Conservation (phyloP, 1,140 invertebrate species). For the Drosophila teissieri region DNA sequence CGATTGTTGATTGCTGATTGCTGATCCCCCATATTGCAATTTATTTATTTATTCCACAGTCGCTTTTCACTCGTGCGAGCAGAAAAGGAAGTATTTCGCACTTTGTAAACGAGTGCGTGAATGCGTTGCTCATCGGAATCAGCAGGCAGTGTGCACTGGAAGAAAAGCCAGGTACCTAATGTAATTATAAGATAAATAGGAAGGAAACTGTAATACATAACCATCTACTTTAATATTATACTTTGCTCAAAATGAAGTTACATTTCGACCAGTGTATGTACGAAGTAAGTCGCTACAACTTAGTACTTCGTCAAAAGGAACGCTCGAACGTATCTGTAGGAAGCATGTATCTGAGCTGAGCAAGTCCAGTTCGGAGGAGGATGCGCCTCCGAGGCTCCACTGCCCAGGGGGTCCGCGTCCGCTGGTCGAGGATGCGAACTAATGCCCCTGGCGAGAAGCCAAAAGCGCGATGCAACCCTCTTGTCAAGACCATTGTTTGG, state of each 20-base stretch:
- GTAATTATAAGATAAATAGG: background rate
- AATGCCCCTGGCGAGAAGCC: slow-evolving; percentile 28
- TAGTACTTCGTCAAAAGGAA: slow-evolving; percentile 31
- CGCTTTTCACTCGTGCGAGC: slow-evolving; percentile 16
- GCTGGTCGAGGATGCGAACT: slow-evolving; percentile 24
- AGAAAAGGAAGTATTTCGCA: slow-evolving; percentile 48
- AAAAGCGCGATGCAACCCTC: slow-evolving; percentile 43
- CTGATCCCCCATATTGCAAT: slow-evolving; percentile 32
- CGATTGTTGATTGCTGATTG: slow-evolving; percentile 5
- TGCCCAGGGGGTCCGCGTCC: slow-evolving; percentile 48
- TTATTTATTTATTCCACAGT: slow-evolving; percentile 44
- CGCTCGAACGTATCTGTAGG: slow-evolving; percentile 25
- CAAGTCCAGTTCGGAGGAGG: slow-evolving; percentile 27
- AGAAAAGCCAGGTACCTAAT: background rate
- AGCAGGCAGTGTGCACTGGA: slow-evolving; percentile 27
- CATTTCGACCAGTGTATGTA: slow-evolving; percentile 2
- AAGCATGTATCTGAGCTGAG: slow-evolving; percentile 41
- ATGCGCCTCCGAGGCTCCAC: slow-evolving; percentile 37
- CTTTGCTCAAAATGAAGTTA: no score
- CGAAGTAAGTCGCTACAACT: slow-evolving; percentile 17
- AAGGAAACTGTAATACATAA: no score
- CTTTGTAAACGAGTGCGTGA: slow-evolving; percentile 32
- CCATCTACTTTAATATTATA: no score
- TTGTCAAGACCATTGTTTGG: slow-evolving; percentile 50
- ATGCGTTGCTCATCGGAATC: slow-evolving; percentile 33